These are phyloP conservation scores for Ooceraea biroi DNA, from an alignment of 1,140 invertebrate species.

Conservation along the genomic window DNA sequence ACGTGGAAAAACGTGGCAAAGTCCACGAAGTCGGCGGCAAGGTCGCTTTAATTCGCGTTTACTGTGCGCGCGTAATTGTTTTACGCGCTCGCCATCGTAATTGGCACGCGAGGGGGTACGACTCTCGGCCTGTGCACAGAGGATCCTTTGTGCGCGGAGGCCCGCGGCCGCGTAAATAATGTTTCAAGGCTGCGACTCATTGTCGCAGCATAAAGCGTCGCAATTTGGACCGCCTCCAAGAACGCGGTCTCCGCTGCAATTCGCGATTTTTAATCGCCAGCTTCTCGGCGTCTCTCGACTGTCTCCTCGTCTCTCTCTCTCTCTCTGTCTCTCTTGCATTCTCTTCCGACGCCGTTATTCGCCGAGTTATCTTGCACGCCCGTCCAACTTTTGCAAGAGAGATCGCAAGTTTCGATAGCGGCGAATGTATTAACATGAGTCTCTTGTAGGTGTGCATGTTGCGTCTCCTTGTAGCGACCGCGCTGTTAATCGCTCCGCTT, in stretches of 20 bases:
- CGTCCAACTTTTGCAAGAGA: no score
- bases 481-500: background rate
- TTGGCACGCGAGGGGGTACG: constrained; percentile 8
- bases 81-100: constrained; percentile 33
- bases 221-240: constrained; percentile 67
- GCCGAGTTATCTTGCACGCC: no score
- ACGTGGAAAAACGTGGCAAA: background rate
- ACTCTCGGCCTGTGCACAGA: background rate
- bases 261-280: constrained; percentile 56
- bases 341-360: background rate
- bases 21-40: background rate
- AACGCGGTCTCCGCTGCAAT: constrained; percentile 21
- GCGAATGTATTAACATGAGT: constrained; percentile 28
- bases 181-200: constrained; percentile 66
- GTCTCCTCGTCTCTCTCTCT: background rate
- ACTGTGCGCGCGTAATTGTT: constrained; percentile 31
- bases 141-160: constrained; percentile 20
- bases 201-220: constrained; percentile 65
- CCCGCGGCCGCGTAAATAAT: constrained; percentile 67
- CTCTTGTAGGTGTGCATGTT: constrained; percentile 10
- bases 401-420: no score
- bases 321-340: background rate
- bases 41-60: constrained; percentile 45
- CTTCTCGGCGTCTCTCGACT: constrained; percentile 9
- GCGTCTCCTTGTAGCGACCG: background rate